Evolutionary conservation across 2,888 invertebrate genomes (phyloP), one percentile per base, ranked within the genome.

Genomic region (Scelioninae gen. 2): DNA sequence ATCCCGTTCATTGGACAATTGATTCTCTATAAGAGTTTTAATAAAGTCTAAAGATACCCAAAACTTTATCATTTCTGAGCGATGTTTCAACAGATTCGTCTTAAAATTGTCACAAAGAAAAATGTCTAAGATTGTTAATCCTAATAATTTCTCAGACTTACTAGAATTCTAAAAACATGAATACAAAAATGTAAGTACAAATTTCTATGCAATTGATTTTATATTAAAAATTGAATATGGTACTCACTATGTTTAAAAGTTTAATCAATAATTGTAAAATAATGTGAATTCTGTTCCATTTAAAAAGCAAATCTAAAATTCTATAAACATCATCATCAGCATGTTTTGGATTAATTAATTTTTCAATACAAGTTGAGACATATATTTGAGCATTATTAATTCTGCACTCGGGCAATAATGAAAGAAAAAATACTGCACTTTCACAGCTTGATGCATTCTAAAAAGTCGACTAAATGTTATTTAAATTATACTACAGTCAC

Each of bases 341-440:
- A 11, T 33, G 9, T 25, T 74, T 45, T 1, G 52, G 35, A 52
- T 74, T 61, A 4, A 19, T 39, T 16, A 80, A 39, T 37, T 75
- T 52, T 45, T 65, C 39, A 1, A 43, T 35, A 4, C 76, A 75
- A 9, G 35, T 69, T 16, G 73, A 52, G 2, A 45, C 9, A 4
- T 73, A 50, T 7, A 35, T 11, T 33, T 43, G 22, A 15, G 48
- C 25, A 46, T 72, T 11, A 0, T 31, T n/a, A 5, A 78, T 70
- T 28, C 50, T 39, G 5, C 37, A 43, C 15, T 19, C 9, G 13
- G 80, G 77, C 31, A 80, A 48, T 13, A 77, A 35, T 0, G 80
- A 79, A 9, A 78, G 70, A 63, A 80, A 60, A 55, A 78, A 76
- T 53, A 78, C 65, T 15, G 75, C 58, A 2, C 78, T 75, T 5